Percentiles rank a stretch among this genome's conserved stretches.
Conservation (phyloP, 2,888 invertebrate genomes). For the Spodoptera exigua region DNA sequence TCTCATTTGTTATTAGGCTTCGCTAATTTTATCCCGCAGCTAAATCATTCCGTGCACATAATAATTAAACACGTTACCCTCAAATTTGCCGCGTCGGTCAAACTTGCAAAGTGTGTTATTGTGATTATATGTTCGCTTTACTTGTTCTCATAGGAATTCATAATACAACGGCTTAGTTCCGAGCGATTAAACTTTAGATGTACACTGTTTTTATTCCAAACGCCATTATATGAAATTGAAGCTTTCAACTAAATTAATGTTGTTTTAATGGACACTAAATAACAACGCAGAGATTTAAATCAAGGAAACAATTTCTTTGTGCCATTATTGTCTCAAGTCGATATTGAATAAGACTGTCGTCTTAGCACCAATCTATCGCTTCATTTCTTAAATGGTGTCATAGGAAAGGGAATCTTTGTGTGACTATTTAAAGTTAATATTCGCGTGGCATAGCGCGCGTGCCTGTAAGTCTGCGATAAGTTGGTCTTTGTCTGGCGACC, state of each 20-base stretch:
- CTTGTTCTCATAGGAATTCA: constrained; percentile 60
- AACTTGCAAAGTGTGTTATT: constrained; percentile 74
- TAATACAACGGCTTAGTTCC: constrained; percentile 57
- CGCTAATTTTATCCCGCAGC: constrained; percentile 73
- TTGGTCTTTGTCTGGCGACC: constrained; percentile 85
- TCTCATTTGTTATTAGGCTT: constrained; percentile 78
- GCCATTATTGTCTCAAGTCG: constrained; percentile 73
- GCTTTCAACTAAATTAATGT: constrained; percentile 65
- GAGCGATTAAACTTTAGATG: constrained; percentile 48
- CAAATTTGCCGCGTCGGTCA: constrained; percentile 70
- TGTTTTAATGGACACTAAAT: constrained; percentile 65
- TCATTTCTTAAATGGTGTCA: constrained; percentile 57
- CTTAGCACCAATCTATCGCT: constrained; percentile 74
- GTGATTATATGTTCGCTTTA: constrained; percentile 64
- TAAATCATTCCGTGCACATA: constrained; percentile 76
- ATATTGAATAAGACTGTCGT: constrained; percentile 78
- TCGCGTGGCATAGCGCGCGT: constrained; percentile 62
- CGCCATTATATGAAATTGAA: constrained; percentile 51
- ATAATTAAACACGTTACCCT: constrained; percentile 76
- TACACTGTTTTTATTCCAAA: constrained; percentile 43
- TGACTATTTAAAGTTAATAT: constrained; percentile 69
- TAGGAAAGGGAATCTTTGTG: constrained; percentile 67
- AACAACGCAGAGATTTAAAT: constrained; percentile 66
- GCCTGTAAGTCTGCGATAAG: constrained; percentile 87
- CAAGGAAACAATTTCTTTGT: constrained; percentile 70